Evolutionary conservation across 2,888 invertebrate species (phyloP), one percentile per base, ranked within the genome.

Genomic region (Drosophila maculinotata): DNA sequence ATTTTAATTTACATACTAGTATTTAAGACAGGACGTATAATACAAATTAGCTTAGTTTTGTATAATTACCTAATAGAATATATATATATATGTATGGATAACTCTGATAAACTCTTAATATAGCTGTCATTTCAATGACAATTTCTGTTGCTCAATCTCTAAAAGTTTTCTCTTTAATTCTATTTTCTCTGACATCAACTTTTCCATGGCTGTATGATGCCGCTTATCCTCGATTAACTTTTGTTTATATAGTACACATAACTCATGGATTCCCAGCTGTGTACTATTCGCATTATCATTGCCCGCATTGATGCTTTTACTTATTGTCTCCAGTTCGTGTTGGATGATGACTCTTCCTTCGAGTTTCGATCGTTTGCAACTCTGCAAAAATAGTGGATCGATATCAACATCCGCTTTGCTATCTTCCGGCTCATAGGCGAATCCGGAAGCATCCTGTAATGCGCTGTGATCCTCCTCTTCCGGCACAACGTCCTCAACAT

Each of bases 401-500:
- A 75, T 60, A 12, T 71, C 75, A 5, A 65, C 49, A 20, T 62
- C 65, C 1, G 58, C 44, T 33, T 81, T 81, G 10, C 35, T 60
- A 17, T 79, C 85, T 20, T 79, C 85, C 9, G 69, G 71, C 7
- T 81, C 85, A 53, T 72, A 81, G 9, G 52, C 54, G 2, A 52
- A 83, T n/a, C 76, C 76, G 4, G 84, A 35, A 1, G 72, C 30
- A 36, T 60, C 69, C 28, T 72, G 78, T 8, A 79, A 15, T 1
- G 66, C 64, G 10, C 51, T 76, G 6, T 65, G 60, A 25, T 79
- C 75, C 4, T 84, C 84, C 8, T 84, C 79, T 2, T 78, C 71
- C 0, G 82, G 77, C 3, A 82, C 82, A 44, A 85, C 77, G 23
- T 84, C 82, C 25, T 85, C 81, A 7, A 83, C 76, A n/a, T 79